Conservation (phyloP, 2,888 invertebrate genomes). For the Dinocampus coccinellae region DNA sequence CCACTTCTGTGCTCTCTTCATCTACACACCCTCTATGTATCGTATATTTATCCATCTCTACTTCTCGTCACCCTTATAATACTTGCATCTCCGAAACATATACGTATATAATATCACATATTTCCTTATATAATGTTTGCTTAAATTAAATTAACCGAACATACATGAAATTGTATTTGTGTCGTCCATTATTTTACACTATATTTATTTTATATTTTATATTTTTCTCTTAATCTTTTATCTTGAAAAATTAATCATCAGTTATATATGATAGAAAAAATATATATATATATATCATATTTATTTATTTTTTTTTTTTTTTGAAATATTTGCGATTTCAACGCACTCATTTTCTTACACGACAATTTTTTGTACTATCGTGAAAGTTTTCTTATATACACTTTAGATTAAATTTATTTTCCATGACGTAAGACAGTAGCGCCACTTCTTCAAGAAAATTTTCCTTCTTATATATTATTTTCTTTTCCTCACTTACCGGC, state of each 20-base stretch:
- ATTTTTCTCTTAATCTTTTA: too few species aligned
- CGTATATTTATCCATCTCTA: constrained; percentile 39
- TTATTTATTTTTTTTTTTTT: constrained; percentile 5
- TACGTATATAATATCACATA: constrained; percentile 34
- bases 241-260: too few species aligned
- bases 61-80: constrained; percentile 32
- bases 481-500: constrained; percentile 69
- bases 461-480: constrained; percentile 46
- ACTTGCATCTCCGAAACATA: constrained; percentile 14
- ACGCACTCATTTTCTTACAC: constrained; percentile 57
- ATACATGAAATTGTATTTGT: constrained; percentile 48
- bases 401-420: constrained; percentile 29
- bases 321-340: constrained; percentile 18
- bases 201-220: too few species aligned
- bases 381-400: constrained; percentile 40
- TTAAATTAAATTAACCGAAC: constrained; percentile 68
- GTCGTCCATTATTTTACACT: too few species aligned
- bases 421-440: constrained; percentile 50
- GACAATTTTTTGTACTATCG: constrained; percentile 48
- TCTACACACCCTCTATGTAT: constrained; percentile 39
- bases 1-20: constrained; percentile 38
- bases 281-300: neutral
- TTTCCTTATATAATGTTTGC: constrained; percentile 67
- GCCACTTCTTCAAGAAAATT: constrained; percentile 67
- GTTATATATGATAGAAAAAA: too few species aligned